Base-by-base conservation (phyloP, 1,140 invertebrate species). In the Nephila pilipes region DNA sequence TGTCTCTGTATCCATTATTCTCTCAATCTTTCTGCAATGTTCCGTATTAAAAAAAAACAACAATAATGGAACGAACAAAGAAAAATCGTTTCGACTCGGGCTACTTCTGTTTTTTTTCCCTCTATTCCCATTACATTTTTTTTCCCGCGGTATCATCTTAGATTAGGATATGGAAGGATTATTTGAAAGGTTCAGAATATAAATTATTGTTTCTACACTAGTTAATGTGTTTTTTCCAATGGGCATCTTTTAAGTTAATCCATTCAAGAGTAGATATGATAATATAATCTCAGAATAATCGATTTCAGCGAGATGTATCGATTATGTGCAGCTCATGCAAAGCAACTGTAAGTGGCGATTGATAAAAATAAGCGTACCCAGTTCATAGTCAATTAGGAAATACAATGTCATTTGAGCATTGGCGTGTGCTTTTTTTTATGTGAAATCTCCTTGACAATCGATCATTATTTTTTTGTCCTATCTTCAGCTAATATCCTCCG, bases 1-100 rank as follows among this genome's bases (percentile, higher is more conserved):
- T 18, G 25, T 29, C 29, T 32, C 65, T 29, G 25, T 69, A 69
- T 69, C 60, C 60, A 63, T 63, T 63, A 63, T 69, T 69, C 14
- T 69, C 65, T 69, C 65, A 69, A 69, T 69, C 65, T 69, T 69
- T 69, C 65, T 69, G 65, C 65, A 81, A 81, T 81, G 80, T 81
- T 81, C 80, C 36, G 46, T 36, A 81, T 38, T 38, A 38, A 81
- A 81, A 81, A n/a, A n/a, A 79, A 79, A 79, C 22, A 79, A 32
- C n/a, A 79, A n/a, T 16, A 55, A n/a, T 25, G 38, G 80, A 83
- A 83, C 38, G 80, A 83, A 83, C 36, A 83, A 83, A 83, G 80
- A 46, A 54, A 12, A 54, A 83, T 83, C 80, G 80, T 83, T 69
- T 69, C 65, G 65, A 69, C 65, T 29, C 65, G 65, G 65, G 14